Evolutionary conservation across 2,113 vertebrate genomes (phyloP).

Genomic region (Budorcas taxicolor): DNA sequence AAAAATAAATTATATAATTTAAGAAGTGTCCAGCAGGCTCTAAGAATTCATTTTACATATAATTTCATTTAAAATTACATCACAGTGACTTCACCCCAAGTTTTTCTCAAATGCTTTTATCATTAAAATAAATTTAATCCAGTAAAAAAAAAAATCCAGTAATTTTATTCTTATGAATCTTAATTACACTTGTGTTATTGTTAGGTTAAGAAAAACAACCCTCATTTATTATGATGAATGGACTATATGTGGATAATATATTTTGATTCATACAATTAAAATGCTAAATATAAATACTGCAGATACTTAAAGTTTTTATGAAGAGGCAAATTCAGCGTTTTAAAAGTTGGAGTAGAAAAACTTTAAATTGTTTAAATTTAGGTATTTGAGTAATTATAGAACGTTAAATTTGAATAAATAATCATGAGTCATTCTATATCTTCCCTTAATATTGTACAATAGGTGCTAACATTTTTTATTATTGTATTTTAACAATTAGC

Average conservation of each 20-base stretch:
- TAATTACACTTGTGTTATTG: neutral
- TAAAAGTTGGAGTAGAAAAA: neutral
- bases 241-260: neutral
- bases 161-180: neutral
- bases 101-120: neutral
- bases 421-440: neutral
- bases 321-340: neutral
- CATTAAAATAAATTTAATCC: neutral
- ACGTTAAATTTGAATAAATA: neutral
- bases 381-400: neutral
- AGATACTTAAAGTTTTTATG: neutral
- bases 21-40: neutral
- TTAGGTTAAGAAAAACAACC: neutral
- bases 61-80: neutral
- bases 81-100: neutral
- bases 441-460: neutral
- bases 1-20: neutral
- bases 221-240: conserved; percentile 24
- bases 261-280: conserved; percentile 31
- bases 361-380: neutral
- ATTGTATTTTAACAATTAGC: neutral
- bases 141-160: neutral
- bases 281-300: neutral
- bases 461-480: neutral
- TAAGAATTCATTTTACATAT: neutral